These are phyloP conservation scores for Panurus biarmicus DNA, from an alignment of 2,113 vertebrate species.

Conservation along the genomic window DNA sequence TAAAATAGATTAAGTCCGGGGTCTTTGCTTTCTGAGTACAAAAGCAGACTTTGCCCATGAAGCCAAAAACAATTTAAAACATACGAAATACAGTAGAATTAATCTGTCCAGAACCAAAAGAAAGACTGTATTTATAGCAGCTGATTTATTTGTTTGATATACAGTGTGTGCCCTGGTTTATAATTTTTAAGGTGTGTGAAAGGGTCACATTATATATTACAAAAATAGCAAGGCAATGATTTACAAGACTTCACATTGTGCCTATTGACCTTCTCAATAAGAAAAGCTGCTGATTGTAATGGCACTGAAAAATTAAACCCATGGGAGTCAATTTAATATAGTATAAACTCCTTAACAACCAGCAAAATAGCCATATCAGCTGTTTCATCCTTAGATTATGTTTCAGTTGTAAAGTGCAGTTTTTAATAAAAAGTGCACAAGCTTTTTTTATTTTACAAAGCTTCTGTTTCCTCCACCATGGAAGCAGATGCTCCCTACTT, in stretches of 20 bases:
- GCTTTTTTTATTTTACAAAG: conserved; percentile 56
- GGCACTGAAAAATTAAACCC: conserved; percentile 71
- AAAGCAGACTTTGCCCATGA: conserved; percentile 29
- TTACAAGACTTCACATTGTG: conserved; percentile 74
- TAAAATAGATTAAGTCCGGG: conserved; percentile 32
- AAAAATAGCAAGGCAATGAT: conserved; percentile 67
- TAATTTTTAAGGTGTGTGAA: conserved; percentile 71
- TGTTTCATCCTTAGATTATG: conserved; percentile 56
- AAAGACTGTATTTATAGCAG: conserved; percentile 62
- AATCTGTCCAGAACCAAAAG: conserved; percentile 57
- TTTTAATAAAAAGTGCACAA: conserved; percentile 61
- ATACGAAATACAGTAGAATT: conserved; percentile 52
- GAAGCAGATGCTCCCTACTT: conserved; percentile 29
- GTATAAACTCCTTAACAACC: conserved; percentile 72
- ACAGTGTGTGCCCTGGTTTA: conserved; percentile 63
- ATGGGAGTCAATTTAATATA: conserved; percentile 71
- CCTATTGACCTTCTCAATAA: conserved; percentile 77
- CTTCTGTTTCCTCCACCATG: conserved; percentile 2
- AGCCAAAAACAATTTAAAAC: conserved; percentile 59
- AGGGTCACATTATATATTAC: conserved; percentile 67
- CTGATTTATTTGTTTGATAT: conserved; percentile 75
- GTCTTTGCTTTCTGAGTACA: conserved; percentile 27
- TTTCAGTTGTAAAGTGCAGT: conserved; percentile 53
- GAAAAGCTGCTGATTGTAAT: conserved; percentile 65
- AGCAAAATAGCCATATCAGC: conserved; percentile 62